Evolutionary conservation across 1,140 invertebrate genomes (phyloP).

Genomic region (Camponotus pennsylvanicus): DNA sequence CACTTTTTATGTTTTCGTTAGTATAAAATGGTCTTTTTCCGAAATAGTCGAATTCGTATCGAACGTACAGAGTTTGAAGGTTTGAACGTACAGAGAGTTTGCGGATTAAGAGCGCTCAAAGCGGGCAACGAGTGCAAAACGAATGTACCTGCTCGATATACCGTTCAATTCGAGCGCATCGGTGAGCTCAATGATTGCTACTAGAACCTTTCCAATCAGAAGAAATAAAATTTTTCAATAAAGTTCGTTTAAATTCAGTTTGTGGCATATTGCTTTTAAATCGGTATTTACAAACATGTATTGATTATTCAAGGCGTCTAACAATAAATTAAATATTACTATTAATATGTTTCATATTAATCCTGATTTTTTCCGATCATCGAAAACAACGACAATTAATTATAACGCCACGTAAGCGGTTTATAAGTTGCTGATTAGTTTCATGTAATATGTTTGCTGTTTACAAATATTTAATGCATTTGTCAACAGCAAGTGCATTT

Average conservation of each 20-base stretch:
- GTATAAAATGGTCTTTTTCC: background rate
- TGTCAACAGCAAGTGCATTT: background rate
- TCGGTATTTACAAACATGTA: constrained; percentile 20
- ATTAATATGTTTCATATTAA: background rate
- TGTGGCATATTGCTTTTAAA: constrained; percentile 30
- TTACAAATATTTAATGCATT: constrained; percentile 8
- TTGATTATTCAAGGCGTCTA: background rate
- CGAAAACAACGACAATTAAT: background rate
- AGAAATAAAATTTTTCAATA: constrained; percentile 44
- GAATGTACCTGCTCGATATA: constrained; percentile 7
- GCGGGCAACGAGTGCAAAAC: constrained; percentile 30
- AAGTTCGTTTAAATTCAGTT: constrained; percentile 28
- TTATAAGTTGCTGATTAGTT: background rate
- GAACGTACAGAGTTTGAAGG: background rate
- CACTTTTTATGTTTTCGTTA: background rate
- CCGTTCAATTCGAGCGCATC: background rate
- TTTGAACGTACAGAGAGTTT: background rate
- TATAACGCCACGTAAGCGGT: background rate
- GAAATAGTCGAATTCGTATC: constrained; percentile 23
- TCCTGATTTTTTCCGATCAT: background rate
- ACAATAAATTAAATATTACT: constrained; percentile 15
- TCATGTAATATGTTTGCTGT: background rate
- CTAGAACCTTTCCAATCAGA: constrained; percentile 35
- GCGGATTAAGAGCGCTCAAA: constrained; percentile 55
- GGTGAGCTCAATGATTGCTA: constrained; percentile 19